phyloP scores from a whole-genome alignment of 2,888 invertebrate species.

The Acholoe squamosa region DNA sequence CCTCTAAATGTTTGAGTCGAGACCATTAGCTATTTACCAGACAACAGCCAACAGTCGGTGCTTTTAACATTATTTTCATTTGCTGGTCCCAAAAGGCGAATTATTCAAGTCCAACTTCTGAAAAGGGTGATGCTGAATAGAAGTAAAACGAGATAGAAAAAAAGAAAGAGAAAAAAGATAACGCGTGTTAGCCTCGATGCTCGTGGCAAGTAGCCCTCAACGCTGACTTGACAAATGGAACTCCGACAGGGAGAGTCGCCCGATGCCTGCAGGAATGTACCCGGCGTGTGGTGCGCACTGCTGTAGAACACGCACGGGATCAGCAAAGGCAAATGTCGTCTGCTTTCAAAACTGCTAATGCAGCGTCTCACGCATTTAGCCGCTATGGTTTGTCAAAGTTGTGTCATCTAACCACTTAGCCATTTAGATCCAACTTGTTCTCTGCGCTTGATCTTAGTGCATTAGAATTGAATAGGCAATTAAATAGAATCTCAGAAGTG shows the following conservation, averaged over 20 bases:
- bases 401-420: neutral
- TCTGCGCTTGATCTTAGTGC: too few relatives aligned
- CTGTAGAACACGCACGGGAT: neutral
- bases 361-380: neutral
- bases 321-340: neutral
- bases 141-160: neutral
- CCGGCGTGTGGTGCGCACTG: neutral
- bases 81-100: neutral
- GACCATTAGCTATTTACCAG: neutral
- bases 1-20: too few relatives aligned
- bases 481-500: too few relatives aligned
- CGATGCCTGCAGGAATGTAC: neutral
- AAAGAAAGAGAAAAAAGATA: neutral
- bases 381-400: neutral
- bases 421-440: neutral
- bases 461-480: too few relatives aligned
- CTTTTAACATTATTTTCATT: constrained; percentile 2
- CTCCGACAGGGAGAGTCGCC: neutral
- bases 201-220: neutral
- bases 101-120: neutral
- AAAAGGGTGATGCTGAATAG: too few relatives aligned
- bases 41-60: neutral
- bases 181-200: neutral
- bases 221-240: constrained; percentile 1
- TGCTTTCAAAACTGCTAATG: neutral